These are phyloP conservation scores for Vireo altiloquus DNA, from an alignment of 2,113 vertebrate species.

Conservation along the genomic window DNA sequence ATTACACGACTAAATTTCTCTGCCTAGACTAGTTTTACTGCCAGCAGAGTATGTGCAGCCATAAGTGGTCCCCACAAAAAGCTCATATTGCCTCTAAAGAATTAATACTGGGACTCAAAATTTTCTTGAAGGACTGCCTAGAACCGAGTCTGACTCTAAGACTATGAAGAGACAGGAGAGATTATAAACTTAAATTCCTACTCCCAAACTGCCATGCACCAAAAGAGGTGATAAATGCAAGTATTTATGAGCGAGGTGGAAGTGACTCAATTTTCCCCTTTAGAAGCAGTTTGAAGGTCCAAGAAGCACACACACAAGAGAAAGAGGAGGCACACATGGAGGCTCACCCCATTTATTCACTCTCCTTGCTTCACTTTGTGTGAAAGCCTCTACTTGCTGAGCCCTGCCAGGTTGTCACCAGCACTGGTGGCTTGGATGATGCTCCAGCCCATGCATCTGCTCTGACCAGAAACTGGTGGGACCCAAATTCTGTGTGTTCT, in stretches of 20 bases:
- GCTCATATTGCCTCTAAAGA: not conserved
- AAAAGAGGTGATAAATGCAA: not conserved
- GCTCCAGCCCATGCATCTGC: not conserved
- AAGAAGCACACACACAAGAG: accelerated
- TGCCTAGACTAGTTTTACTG: not conserved
- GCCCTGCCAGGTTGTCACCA: not conserved
- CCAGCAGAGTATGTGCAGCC: not conserved
- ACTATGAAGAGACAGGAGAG: not conserved
- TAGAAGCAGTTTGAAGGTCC: not conserved
- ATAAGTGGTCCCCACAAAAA: not conserved
- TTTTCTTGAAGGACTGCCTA: not conserved
- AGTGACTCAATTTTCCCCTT: not conserved
- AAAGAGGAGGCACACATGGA: accelerated
- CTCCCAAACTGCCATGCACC: not conserved
- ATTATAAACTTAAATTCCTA: not conserved
- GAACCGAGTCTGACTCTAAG: not conserved
- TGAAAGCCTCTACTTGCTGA: not conserved
- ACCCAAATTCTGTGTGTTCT: not conserved
- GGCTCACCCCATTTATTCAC: not conserved
- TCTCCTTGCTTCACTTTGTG: not conserved
- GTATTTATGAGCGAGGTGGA: not conserved
- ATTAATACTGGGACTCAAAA: not conserved
- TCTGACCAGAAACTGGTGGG: not conserved
- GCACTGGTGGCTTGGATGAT: not conserved
- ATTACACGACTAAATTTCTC: not conserved